A percentile compares a stretch with the other conserved stretches of the same genome.
Evolutionary conservation across 2,797 vertebrate genomes (phyloP).

Genomic region (Hyperoplus lanceolatus): DNA sequence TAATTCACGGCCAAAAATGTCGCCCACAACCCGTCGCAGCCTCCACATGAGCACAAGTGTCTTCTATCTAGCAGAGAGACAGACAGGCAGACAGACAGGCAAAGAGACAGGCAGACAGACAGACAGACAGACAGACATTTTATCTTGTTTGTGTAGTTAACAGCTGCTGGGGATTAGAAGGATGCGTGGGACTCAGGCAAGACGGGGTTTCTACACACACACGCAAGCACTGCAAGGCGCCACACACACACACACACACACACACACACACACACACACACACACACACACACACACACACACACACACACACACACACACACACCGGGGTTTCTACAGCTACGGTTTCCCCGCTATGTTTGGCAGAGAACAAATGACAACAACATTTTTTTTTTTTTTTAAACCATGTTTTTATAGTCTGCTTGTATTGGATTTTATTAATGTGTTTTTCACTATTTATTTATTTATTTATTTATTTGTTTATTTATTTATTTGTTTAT

Average conservation of each 20-base stretch:
- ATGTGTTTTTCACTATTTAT: too few relatives aligned
- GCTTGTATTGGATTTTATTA: too few relatives aligned
- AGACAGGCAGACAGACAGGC: too few relatives aligned
- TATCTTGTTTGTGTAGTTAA: constrained; percentile 68
- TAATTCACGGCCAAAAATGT: constrained; percentile 44
- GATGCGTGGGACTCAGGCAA: constrained; percentile 66
- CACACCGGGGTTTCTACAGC: constrained; percentile 53
- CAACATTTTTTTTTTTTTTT: too few relatives aligned
- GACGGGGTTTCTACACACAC: constrained; percentile 16
- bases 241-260: too few relatives aligned
- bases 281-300: too few relatives aligned
- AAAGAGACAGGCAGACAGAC: too few relatives aligned
- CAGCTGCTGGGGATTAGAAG: constrained; percentile 75
- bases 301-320: constrained; percentile 5
- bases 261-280: too few relatives aligned
- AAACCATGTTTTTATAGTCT: too few relatives aligned
- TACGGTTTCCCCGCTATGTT: constrained; percentile 48
- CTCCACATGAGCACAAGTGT: constrained; percentile 57
- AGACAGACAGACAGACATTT: constrained; percentile 30
- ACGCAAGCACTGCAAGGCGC: too few relatives aligned
- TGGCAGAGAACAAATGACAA: constrained; percentile 10
- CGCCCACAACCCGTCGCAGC: constrained; percentile 46
- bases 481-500: too few relatives aligned
- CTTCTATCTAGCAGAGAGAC: constrained; percentile 51
- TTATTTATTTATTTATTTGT: too few relatives aligned